These are phyloP conservation scores for Cyrtorhinus lividipennis DNA, from an alignment of 1,140 invertebrate genomes.

Conservation along the genomic window DNA sequence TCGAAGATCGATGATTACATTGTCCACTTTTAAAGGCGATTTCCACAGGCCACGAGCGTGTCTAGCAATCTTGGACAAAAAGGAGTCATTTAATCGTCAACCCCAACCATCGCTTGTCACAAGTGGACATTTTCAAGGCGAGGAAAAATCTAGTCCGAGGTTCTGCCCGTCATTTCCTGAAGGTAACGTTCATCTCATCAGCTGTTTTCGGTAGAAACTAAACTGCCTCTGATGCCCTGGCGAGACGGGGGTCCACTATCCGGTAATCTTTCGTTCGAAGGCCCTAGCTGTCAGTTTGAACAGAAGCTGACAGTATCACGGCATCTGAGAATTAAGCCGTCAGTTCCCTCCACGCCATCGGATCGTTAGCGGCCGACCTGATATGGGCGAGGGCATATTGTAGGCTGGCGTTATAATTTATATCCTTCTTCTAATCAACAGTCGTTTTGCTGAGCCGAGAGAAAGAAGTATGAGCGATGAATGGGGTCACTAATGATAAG, in stretches of 20 bases:
- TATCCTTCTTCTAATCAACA: background rate
- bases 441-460: background rate
- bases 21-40: background rate
- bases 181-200: background rate
- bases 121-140: background rate
- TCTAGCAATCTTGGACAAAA: background rate
- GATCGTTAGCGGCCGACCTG: background rate
- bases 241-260: background rate
- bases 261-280: background rate
- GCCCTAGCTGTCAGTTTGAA: background rate
- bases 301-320: background rate
- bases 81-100: background rate
- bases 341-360: background rate
- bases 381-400: background rate
- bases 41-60: background rate
- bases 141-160: too few relatives aligned
- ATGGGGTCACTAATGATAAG: background rate
- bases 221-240: too few relatives aligned
- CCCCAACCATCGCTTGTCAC: background rate
- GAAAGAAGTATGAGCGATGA: background rate
- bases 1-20: background rate
- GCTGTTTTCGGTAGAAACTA: background rate
- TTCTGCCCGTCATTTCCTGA: background rate
- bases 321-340: background rate
- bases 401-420: background rate